Percentiles rank a stretch among this genome's conserved stretches.
phyloP scores from a whole-genome alignment of 1,140 invertebrate genomes.

The Lepidotrigona ventralis region DNA sequence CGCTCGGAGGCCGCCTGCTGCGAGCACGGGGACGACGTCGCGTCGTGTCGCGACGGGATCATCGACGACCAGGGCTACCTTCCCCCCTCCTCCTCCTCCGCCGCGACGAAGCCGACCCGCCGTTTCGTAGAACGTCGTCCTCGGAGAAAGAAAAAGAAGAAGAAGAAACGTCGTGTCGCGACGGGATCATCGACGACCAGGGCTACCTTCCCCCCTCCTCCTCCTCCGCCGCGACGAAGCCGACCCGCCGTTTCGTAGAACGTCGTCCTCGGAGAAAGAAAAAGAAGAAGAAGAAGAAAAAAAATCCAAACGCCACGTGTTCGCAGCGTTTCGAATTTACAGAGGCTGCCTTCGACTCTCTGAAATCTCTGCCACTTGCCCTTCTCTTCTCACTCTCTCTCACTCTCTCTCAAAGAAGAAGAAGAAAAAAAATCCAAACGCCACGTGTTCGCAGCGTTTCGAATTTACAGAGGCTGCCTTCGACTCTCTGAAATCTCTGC shows the following conservation, averaged over 20 bases:
- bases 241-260: not conserved
- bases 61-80: not conserved
- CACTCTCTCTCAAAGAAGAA: too few relatives aligned
- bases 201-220: not conserved
- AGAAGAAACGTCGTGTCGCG: conserved; percentile 22
- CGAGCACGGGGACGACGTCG: conserved; percentile 50
- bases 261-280: not conserved
- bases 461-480: too few relatives aligned
- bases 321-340: too few relatives aligned
- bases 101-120: too few relatives aligned
- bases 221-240: too few relatives aligned
- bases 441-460: too few relatives aligned
- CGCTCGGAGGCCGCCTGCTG: conserved; percentile 30
- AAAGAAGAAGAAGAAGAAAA: too few relatives aligned
- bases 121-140: not conserved
- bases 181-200: conserved; percentile 24
- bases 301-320: too few relatives aligned
- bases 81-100: not conserved
- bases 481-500: too few relatives aligned
- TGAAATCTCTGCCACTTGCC: too few relatives aligned
- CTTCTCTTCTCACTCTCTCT: too few relatives aligned
- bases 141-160: not conserved
- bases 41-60: conserved; percentile 38
- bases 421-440: not conserved
- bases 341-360: too few relatives aligned